These are phyloP conservation scores for Teinopalpus imperialis DNA, from an alignment of 2,888 invertebrate genomes.

Conservation along the genomic window DNA sequence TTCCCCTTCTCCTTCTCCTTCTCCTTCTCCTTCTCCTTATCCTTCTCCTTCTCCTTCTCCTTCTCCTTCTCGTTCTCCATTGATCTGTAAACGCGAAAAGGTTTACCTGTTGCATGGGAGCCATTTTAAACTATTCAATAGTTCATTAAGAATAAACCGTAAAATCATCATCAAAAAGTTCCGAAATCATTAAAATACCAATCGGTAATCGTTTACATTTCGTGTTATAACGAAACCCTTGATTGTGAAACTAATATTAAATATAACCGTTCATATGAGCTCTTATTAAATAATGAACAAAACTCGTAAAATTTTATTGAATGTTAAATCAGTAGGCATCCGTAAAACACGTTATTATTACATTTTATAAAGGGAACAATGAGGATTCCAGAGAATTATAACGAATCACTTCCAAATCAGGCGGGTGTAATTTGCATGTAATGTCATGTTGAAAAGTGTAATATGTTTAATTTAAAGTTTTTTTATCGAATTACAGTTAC, in stretches of 20 bases:
- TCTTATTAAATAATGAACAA: background rate
- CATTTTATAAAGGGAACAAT: conserved; percentile 23
- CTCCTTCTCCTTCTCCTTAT: too few species aligned
- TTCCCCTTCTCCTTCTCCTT: too few species aligned
- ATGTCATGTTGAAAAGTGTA: conserved; percentile 27
- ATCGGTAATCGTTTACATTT: too few species aligned
- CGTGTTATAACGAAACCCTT: background rate
- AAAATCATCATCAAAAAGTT: too few species aligned
- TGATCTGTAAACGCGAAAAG: too few species aligned
- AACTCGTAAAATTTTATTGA: conserved; percentile 17
- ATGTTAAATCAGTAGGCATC: conserved; percentile 11
- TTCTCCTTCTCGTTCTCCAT: too few species aligned
- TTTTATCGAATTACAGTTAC: background rate
- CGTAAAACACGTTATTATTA: conserved; percentile 13
- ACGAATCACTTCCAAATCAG: conserved; percentile 35
- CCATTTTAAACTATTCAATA: too few species aligned
- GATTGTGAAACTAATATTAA: background rate
- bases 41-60: too few species aligned
- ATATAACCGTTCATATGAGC: background rate
- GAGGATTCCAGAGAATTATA: conserved; percentile 28
- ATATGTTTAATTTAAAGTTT: too few species aligned
- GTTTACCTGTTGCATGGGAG: too few species aligned
- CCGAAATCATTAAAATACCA: too few species aligned
- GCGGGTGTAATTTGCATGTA: conserved; percentile 39
- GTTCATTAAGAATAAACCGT: too few species aligned